Evolutionary conservation across 2,888 invertebrate species (phyloP), one percentile per base, ranked within the genome.

Genomic region (Dasypogon diadema): DNA sequence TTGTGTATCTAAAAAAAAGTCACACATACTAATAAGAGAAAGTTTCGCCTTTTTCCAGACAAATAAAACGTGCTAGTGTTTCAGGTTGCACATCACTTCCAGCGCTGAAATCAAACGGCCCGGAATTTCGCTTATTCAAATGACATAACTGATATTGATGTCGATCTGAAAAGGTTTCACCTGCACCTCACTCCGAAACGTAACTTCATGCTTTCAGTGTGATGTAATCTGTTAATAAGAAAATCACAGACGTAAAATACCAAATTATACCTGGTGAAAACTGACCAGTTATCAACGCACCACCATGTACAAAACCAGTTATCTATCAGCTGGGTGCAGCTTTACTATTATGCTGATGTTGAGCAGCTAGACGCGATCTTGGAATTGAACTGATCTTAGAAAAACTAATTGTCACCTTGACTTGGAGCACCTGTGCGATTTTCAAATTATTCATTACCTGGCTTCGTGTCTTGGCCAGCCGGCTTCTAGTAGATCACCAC

Each of bases 111-210:
- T 12, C 42, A 6, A 30, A 42, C n/a, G 12, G n/a, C 12, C n/a
- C 24, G 46, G 22, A 65, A 37, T 46, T 65, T 65, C 22, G 65
- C 65, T 65, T 65, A 65, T 65, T 65, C 65, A 65, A 65, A 65
- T 65, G 65, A 65, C 46, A 65, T 65, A 65, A 65, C 65, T 24
- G 42, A 42, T 12, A 42, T 42, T n/a, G 42, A 12, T 42, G 42
- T 2, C 42, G 46, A 18, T 14, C 14, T 16, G 22, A 58, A 22
- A 65, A 46, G 21, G 24, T 42, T 46, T 24, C 48, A 65, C 65
- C 65, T 65, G 63, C 42, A 3, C n/a, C 42, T 6, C 21, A 37
- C 21, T 42, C 37, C 21, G 46, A 46, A 48, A 46, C 22, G 48
- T 16, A 46, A 46, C 42, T 10, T 24, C 46, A 65, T 65, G 22